Percentiles rank a stretch among this genome's conserved stretches.
Evolutionary conservation across 2,113 vertebrate genomes (phyloP).

Genomic region (Cynoglossus semilaevis): DNA sequence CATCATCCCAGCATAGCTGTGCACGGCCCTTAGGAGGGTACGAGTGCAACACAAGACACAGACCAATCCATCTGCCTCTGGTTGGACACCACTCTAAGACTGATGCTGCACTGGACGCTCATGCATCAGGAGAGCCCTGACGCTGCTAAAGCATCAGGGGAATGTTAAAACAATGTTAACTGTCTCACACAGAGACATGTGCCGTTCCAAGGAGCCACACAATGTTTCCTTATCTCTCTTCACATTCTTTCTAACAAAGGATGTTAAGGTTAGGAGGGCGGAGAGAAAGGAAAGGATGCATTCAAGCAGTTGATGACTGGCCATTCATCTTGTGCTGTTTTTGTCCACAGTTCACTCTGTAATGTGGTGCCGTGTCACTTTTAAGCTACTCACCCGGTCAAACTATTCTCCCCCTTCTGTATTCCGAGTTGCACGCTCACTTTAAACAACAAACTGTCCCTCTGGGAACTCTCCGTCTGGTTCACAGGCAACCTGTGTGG

Average conservation of each 20-base stretch:
- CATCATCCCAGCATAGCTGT: no score
- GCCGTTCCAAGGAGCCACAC: constrained; percentile 20
- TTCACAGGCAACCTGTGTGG: constrained; percentile 45
- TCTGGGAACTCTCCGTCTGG: constrained; percentile 42
- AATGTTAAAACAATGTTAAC: constrained; percentile 41
- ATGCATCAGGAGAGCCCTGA: constrained; percentile 34
- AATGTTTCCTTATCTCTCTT: constrained; percentile 41
- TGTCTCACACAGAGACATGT: constrained; percentile 21
- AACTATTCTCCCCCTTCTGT: constrained; percentile 54
- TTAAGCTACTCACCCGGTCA: constrained; percentile 41
- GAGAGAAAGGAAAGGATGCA: constrained; percentile 19
- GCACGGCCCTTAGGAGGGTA: no score
- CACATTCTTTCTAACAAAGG: constrained; percentile 34
- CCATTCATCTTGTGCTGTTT: constrained; percentile 53
- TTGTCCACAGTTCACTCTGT: constrained; percentile 39
- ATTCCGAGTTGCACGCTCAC: constrained; percentile 32
- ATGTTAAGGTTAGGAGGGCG: constrained; percentile 12
- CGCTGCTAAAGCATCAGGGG: constrained; percentile 14
- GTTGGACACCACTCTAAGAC: constrained; percentile 31
- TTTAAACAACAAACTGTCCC: constrained; percentile 7
- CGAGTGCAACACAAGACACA: not conserved
- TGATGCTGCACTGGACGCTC: constrained; percentile 17
- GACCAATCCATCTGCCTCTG: constrained; percentile 11
- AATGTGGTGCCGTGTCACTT: constrained; percentile 41
- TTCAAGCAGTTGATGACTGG: constrained; percentile 56